phyloP scores from a whole-genome alignment of 2,888 invertebrate genomes.

The Petrophora chlorosata region DNA sequence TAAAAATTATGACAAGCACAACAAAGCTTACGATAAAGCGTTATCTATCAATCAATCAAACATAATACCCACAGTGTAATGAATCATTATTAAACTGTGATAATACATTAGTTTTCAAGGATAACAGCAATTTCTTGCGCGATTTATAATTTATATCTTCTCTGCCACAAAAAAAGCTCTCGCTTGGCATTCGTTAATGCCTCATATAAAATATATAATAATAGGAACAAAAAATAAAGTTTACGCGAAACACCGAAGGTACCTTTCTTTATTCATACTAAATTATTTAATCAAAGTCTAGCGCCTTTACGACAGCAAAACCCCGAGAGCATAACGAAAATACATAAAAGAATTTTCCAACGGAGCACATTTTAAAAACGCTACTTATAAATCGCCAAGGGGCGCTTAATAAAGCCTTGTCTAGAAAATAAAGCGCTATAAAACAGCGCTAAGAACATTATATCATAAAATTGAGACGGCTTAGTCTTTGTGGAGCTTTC shows the following conservation, averaged over 20 bases:
- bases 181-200: no score
- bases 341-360: conserved; percentile 8
- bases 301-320: neutral
- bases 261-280: neutral
- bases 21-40: no score
- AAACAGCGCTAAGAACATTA: conserved; percentile 18
- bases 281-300: neutral
- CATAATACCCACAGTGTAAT: no score
- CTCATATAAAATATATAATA: no score
- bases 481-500: conserved; percentile 17
- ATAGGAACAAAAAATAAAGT: no score
- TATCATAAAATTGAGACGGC: conserved; percentile 24
- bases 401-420: conserved; percentile 25
- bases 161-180: no score
- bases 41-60: no score
- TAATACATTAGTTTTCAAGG: no score
- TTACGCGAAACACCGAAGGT: neutral
- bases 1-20: no score
- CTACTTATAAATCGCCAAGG: conserved; percentile 15
- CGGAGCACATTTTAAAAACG: conserved; percentile 21
- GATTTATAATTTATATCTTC: no score
- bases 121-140: no score
- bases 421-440: conserved; percentile 26
- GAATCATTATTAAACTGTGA: no score
- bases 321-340: conserved; percentile 4